Base-by-base conservation (phyloP, 1,140 invertebrate genomes). In the Drosophila persimilis region DNA sequence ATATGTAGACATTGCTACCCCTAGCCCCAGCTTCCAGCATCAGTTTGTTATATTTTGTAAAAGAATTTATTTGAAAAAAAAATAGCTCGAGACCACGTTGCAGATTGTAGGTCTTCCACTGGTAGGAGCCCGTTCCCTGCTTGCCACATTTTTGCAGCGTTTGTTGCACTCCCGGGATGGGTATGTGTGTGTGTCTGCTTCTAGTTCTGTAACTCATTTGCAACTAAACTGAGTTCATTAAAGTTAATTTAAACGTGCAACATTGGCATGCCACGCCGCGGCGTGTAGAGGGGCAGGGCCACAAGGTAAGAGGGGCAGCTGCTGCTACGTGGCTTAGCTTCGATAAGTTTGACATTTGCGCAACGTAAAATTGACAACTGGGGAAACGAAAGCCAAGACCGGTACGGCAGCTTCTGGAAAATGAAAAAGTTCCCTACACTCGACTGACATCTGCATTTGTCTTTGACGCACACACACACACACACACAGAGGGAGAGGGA, bases 141-240 rank as follows among this genome's bases (percentile, higher is more conserved):
- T 26, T 26, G 24, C 24, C 24, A 26, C 24, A 26, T 26, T 29
- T 39, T 15, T 20, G 39, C 9, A 39, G 29, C 29, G 45, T 56
- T 43, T 41, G 53, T 56, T 56, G 53, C 53, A 31, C 0, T 8
- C 31, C 8, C 8, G 3, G 31, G 1, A 9, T 8, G 8, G 31
- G 31, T 2, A 9, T 31, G 8, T 9, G 31, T 9, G 8, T 31
- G 57, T 86, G 81, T 86, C 83, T 85, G 67, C 86, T 86, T 86
- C 81, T 83, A 86, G 81, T 86, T 86, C 80, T 86, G 83, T 86
- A 86, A 86, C 81, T 86, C 81, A 86, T 86, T 86, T 86, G 81
- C 81, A 86, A 86, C 81, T 88, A 86, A 86, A 86, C 81, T 86
- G 81, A 85, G 81, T 86, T 86, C 81, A 86, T 86, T 88, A 86